Conservation (phyloP, 1,140 invertebrate species). For the Apolygus lucorum region DNA sequence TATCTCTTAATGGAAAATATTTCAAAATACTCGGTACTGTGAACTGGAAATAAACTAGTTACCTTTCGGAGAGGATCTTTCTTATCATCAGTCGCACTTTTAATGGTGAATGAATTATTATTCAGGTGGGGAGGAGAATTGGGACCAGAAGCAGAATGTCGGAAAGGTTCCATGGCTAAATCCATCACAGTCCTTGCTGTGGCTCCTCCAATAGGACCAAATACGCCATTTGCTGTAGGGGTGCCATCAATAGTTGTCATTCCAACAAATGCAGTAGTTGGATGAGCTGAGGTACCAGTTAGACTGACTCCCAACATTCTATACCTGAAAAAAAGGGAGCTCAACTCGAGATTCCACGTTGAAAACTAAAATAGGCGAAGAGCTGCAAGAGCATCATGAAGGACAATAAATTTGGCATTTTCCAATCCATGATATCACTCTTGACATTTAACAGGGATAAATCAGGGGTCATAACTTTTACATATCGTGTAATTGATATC, state of each 20-base stretch:
- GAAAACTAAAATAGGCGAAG: no score
- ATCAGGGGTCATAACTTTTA: no score
- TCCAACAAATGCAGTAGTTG: conserved; percentile 49
- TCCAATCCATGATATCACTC: no score
- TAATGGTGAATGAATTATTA: conserved; percentile 58
- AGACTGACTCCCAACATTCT: conserved; percentile 80
- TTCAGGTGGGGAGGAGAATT: conserved; percentile 59
- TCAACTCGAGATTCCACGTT: no score
- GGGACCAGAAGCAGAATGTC: conserved; percentile 51
- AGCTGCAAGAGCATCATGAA: no score
- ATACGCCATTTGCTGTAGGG: conserved; percentile 56
- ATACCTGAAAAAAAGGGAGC: conserved; percentile 44
- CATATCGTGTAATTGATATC: no score
- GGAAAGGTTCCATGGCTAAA: conserved; percentile 60
- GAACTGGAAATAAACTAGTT: background rate
- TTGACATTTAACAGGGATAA: no score
- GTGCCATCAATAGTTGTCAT: conserved; percentile 49
- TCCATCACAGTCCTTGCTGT: conserved; percentile 32
- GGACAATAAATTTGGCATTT: no score
- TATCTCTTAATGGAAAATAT: no score
- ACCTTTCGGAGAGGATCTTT: conserved; percentile 25
- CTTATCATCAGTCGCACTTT: conserved; percentile 17
- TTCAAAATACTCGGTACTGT: no score
- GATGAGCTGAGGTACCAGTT: conserved; percentile 37
- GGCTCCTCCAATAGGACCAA: conserved; percentile 67